Conservation (phyloP, 2,888 invertebrate species). For the Drosophila histrio region DNA sequence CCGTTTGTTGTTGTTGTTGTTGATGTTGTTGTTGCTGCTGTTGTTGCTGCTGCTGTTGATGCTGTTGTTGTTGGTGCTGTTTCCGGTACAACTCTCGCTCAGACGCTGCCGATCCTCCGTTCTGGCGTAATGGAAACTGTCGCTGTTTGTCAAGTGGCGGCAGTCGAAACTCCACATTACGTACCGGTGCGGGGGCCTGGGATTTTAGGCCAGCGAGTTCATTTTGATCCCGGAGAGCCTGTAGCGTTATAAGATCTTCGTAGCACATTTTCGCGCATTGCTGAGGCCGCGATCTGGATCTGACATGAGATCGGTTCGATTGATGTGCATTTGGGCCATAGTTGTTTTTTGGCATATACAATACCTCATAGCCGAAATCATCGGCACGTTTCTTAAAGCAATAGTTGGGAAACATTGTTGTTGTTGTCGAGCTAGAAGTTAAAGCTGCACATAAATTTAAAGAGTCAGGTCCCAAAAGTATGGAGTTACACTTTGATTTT, state of each 20-base stretch:
- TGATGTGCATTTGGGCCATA: not conserved
- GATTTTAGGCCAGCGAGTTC: slow-evolving; percentile 12
- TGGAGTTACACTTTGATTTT: slow-evolving; percentile 15
- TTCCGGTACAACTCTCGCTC: not conserved
- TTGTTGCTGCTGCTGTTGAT: not conserved
- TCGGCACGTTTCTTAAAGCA: slow-evolving; percentile 56
- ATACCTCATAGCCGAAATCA: slow-evolving; percentile 47
- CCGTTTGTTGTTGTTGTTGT: not conserved
- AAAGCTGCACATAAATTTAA: slow-evolving; percentile 22
- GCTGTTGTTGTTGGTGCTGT: not conserved
- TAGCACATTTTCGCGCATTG: slow-evolving; percentile 1
- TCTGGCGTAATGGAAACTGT: not conserved
- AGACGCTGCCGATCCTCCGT: not conserved
- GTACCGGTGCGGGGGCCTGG: not conserved
- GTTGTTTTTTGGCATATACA: slow-evolving; percentile 21
- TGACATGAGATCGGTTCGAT: not conserved
- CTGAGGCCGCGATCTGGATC: not conserved
- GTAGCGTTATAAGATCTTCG: not conserved
- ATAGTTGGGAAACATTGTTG: slow-evolving; percentile 66
- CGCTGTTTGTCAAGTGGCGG: slow-evolving; percentile 6
- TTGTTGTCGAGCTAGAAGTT: slow-evolving; percentile 2
- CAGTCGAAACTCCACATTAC: slow-evolving; percentile 37
- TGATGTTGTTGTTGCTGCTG: not conserved
- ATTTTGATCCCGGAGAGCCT: not conserved
- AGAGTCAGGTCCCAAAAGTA: slow-evolving; percentile 6